Conservation (phyloP, 1,140 invertebrate genomes). For the Lordiphosa stackelbergi region DNA sequence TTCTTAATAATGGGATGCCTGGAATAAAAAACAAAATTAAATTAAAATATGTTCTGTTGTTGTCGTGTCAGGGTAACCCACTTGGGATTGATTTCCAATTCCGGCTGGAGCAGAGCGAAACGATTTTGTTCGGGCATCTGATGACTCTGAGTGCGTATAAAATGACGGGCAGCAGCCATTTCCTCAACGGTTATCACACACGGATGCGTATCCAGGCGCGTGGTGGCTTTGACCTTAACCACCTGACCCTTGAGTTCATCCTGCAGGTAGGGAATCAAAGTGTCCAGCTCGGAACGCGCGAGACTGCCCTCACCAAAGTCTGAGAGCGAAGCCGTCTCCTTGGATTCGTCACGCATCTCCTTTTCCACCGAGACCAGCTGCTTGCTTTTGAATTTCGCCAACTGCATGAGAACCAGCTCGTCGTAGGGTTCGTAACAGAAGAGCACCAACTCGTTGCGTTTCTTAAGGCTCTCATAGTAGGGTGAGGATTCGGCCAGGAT, state of each 20-base stretch:
- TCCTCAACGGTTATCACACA: slow-evolving; percentile 96
- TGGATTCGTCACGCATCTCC: slow-evolving; percentile 87
- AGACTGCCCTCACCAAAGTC: slow-evolving; percentile 82
- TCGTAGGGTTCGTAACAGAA: slow-evolving; percentile 98
- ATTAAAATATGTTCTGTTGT: too few relatives aligned
- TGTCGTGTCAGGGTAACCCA: slow-evolving; percentile 73
- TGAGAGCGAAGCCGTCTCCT: slow-evolving; percentile 79
- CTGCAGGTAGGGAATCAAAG: slow-evolving; percentile 88
- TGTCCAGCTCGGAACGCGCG: slow-evolving; percentile 84
- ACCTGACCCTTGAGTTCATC: slow-evolving; percentile 87
- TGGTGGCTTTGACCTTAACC: slow-evolving; percentile 87
- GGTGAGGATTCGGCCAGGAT: slow-evolving; percentile 94
- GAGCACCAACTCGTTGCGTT: slow-evolving; percentile 92
- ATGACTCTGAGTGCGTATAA: slow-evolving; percentile 92
- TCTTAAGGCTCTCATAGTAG: slow-evolving; percentile 94
- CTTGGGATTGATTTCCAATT: slow-evolving; percentile 95
- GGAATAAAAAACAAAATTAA: slow-evolving; percentile 11
- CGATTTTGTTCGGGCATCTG: slow-evolving; percentile 90
- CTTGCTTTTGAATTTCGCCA: slow-evolving; percentile 89
- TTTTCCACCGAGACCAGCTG: slow-evolving; percentile 94
- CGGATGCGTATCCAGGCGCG: slow-evolving; percentile 91
- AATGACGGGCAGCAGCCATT: slow-evolving; percentile 96
- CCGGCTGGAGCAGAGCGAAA: slow-evolving; percentile 91
- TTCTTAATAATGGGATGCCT: slow-evolving; percentile 96
- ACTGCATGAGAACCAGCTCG: slow-evolving; percentile 94